Evolutionary conservation across 1,140 invertebrate species (phyloP).

Genomic region (Ctenoplectra terminalis): DNA sequence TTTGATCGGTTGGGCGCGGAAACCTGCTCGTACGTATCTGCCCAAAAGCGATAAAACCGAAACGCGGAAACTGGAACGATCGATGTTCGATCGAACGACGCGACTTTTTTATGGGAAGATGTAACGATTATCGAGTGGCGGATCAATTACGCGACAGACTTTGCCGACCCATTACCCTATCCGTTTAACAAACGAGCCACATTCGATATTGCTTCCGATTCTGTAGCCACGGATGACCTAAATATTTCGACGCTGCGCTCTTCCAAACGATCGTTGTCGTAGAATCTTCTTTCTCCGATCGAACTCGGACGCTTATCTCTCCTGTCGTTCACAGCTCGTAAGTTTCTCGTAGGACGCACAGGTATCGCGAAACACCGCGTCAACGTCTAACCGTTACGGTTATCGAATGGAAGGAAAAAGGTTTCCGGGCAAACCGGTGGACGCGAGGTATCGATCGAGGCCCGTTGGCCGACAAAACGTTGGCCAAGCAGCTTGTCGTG

Average conservation of each 20-base stretch:
- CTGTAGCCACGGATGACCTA: neutral
- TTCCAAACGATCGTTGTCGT: neutral
- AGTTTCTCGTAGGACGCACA: neutral
- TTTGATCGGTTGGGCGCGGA: too few species aligned
- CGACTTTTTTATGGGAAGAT: neutral
- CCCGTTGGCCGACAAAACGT: constrained; percentile 7
- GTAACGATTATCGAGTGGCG: constrained; percentile 13
- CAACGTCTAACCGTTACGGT: neutral
- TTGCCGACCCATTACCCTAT: constrained; percentile 6
- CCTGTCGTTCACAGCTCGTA: neutral
- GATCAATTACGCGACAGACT: constrained; percentile 8
- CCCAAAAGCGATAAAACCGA: neutral
- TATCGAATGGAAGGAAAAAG: neutral
- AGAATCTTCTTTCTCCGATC: neutral
- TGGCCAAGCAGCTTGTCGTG: constrained; percentile 12
- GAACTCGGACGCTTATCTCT: neutral
- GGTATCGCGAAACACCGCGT: neutral
- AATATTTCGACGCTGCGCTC: neutral
- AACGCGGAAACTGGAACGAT: constrained; percentile 15
- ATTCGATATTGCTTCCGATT: neutral
- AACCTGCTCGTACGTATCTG: neutral
- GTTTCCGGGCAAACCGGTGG: too few species aligned
- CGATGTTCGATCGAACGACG: neutral
- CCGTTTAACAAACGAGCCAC: neutral
- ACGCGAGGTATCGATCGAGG: neutral